These are phyloP conservation scores for Microdon myrmicae DNA, from an alignment of 2,888 invertebrate genomes.

Conservation along the genomic window DNA sequence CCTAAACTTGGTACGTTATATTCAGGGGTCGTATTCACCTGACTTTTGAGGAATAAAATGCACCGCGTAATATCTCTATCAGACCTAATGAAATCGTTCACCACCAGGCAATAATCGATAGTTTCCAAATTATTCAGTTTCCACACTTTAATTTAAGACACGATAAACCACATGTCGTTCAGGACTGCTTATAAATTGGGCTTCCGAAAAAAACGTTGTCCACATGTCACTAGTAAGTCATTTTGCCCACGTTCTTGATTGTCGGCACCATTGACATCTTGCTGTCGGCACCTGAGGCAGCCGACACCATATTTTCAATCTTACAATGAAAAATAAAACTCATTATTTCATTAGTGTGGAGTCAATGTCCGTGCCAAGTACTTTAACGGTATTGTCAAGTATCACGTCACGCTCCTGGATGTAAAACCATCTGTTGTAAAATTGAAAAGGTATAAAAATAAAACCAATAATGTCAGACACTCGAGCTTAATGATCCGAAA, in stretches of 20 bases:
- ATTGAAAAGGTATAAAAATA: background rate
- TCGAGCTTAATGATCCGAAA: slow-evolving; percentile 46
- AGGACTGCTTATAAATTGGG: no score
- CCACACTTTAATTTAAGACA: no score
- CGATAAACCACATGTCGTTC: no score
- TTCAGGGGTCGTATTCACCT: no score
- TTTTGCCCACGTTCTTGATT: slow-evolving; percentile 3
- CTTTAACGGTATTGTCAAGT: slow-evolving; percentile 21
- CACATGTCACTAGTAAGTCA: no score
- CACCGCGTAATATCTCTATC: no score
- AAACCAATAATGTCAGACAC: slow-evolving; percentile 3
- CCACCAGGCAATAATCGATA: no score
- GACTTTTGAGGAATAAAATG: no score
- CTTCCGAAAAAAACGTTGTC: no score
- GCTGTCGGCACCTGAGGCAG: slow-evolving; percentile 35
- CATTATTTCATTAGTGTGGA: slow-evolving; percentile 36
- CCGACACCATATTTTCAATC: slow-evolving; percentile 5
- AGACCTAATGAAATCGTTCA: no score
- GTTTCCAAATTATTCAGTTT: no score
- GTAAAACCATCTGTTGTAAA: slow-evolving; percentile 19
- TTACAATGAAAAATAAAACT: slow-evolving; percentile 20
- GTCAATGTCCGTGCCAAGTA: slow-evolving; percentile 20
- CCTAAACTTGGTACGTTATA: no score
- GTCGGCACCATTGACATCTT: slow-evolving; percentile 13
- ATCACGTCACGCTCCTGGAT: slow-evolving; percentile 44